phyloP scores from a whole-genome alignment of 2,113 vertebrate genomes.

The Eulemur macaco region DNA sequence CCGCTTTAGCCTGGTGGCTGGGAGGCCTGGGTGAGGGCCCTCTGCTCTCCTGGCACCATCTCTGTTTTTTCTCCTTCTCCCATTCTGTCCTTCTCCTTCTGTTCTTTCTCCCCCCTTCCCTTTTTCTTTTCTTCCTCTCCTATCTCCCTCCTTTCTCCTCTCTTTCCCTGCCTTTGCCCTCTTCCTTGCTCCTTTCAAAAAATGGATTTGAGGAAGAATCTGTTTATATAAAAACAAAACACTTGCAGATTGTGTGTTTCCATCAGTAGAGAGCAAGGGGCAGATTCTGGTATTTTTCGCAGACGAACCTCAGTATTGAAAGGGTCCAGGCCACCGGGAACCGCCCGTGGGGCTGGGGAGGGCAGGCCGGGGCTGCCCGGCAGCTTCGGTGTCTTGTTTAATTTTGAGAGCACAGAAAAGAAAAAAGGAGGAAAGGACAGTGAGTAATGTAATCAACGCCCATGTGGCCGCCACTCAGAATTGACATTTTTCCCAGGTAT shows the following conservation, averaged over 20 bases:
- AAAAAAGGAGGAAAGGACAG: background rate
- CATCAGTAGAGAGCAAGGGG: background rate
- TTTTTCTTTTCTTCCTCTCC: background rate
- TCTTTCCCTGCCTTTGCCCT: background rate
- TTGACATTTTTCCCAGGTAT: background rate
- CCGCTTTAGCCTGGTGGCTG: background rate
- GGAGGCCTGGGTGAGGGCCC: background rate
- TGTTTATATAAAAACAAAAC: background rate
- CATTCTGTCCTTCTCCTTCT: background rate
- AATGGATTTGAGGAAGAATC: background rate
- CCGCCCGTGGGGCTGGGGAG: background rate
- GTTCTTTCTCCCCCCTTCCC: background rate
- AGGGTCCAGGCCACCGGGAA: background rate
- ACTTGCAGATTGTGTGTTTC: background rate
- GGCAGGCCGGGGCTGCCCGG: background rate
- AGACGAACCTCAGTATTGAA: background rate
- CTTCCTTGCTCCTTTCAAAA: background rate
- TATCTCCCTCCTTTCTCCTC: background rate
- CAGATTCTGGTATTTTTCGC: background rate
- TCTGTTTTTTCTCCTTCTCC: background rate
- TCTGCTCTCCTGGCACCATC: background rate
- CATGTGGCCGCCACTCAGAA: background rate
- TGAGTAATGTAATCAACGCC: background rate
- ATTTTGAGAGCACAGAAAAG: background rate
- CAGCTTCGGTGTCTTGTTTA: background rate